Evolutionary conservation across 2,888 invertebrate species (phyloP), one percentile per base, ranked within the genome.

Genomic region (Acanthosepion esculentum): DNA sequence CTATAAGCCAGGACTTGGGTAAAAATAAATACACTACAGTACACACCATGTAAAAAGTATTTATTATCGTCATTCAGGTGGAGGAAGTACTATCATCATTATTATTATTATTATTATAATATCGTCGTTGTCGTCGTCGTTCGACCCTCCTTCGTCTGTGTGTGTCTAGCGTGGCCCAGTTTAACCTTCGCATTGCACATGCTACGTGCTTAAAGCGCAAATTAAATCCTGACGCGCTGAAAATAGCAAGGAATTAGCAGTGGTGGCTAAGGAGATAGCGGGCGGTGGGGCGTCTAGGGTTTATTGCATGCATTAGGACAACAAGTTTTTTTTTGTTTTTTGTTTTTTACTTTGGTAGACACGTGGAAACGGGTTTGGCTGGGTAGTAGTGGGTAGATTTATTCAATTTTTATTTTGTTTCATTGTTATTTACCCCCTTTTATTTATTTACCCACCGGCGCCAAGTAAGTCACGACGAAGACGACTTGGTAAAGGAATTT

Each of bases 171-270:
- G 78, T 33, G 78, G 78, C 93, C 93, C 93, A 93, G 93, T 93
- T 93, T 93, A 93, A 93, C 93, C 93, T 93, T 93, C 48, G 93
- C 93, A 93, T 94, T 94, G 95, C 95, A 95, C 95, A 95, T 95
- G 95, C 93, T 94, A 95, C 95, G 95, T 95, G 95, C 95, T 95
- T 94, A 64, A 92, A 91, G 94, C 48, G 92, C 94, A 95, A 94
- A 94, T 94, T 94, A 94, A 94, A 95, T 94, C 94, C 59, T 93
- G 91, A 93, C 91, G 93, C 78, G 94, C 94, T 94, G 92, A 94
- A 95, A 94, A 94, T 92, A 95, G 92, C 94, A 91, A 95, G 91
- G 92, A 64, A 94, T 78, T 78, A 78, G n/a, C 78, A 78, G n/a
- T 33, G 78, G 92, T 26, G 48, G 23, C 33, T 20, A n/a, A 7